phyloP scores from a whole-genome alignment of 2,888 invertebrate genomes.

The Stenodema calcarata region DNA sequence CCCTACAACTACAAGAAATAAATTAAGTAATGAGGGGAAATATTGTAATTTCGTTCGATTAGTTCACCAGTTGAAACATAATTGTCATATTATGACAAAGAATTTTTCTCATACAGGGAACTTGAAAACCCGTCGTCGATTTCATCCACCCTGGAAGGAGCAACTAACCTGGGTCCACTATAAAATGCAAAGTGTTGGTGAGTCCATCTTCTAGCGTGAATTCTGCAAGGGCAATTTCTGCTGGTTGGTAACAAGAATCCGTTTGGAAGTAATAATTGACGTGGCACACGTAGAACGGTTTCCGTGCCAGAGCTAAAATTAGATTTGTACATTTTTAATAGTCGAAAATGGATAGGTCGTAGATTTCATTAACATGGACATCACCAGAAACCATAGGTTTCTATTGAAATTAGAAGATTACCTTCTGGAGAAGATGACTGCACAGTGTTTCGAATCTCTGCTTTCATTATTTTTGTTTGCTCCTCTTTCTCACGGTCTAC shows the following conservation, averaged over 20 bases:
- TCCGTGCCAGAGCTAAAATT: neutral
- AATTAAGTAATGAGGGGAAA: too few relatives aligned
- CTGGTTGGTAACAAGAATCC: neutral
- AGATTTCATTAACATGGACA: neutral
- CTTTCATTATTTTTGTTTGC: neutral
- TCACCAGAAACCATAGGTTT: neutral
- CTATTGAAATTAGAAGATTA: too few relatives aligned
- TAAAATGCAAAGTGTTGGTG: neutral
- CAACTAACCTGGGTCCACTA: neutral
- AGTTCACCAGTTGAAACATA: too few relatives aligned
- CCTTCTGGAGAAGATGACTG: neutral
- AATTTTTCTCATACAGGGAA: too few relatives aligned
- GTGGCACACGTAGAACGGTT: constrained; percentile 10
- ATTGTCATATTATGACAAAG: too few relatives aligned
- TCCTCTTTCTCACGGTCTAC: neutral
- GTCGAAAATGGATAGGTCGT: too few relatives aligned
- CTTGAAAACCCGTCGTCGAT: too few relatives aligned
- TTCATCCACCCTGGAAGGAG: too few relatives aligned
- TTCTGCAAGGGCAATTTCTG: constrained; percentile 1
- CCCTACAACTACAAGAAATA: too few relatives aligned
- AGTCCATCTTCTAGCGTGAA: constrained; percentile 17
- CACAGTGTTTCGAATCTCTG: neutral
- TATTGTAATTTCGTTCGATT: too few relatives aligned
- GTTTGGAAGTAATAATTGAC: neutral
- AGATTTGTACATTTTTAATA: too few relatives aligned